Percentiles rank a stretch among this genome's conserved stretches.
phyloP scores from a whole-genome alignment of 2,113 vertebrate genomes.

The Orthonyx spaldingii region DNA sequence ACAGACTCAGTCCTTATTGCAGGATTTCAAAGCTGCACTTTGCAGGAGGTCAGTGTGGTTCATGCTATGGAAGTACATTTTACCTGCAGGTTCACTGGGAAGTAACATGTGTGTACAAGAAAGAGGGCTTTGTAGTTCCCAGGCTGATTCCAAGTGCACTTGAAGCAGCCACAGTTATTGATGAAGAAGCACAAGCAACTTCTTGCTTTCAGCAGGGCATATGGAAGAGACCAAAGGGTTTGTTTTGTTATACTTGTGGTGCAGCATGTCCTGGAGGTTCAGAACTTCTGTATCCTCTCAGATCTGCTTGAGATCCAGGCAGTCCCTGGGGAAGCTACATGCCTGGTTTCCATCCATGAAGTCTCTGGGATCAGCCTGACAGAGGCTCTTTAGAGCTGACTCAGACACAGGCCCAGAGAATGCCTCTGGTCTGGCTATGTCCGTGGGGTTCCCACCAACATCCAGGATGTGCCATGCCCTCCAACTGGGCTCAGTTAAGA shows the following conservation, averaged over 20 bases:
- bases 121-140: not conserved
- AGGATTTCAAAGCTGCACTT: not conserved
- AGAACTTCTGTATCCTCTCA: not conserved
- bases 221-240: not conserved
- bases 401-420: not conserved
- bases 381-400: fast-evolving
- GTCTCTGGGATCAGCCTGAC: not conserved
- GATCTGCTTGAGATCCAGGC: not conserved
- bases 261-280: not conserved
- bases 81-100: not conserved
- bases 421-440: fast-evolving
- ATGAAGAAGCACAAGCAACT: not conserved
- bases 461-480: not conserved
- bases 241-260: not conserved
- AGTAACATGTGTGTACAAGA: not conserved
- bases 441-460: not conserved
- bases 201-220: not conserved
- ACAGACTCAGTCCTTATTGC: not conserved
- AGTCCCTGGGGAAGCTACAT: fast-evolving
- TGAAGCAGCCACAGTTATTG: not conserved
- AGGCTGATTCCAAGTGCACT: not conserved
- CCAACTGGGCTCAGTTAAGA: not conserved
- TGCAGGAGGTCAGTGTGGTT: not conserved
- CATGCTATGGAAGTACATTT: not conserved
- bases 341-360: not conserved